Percentiles rank a stretch among this genome's conserved stretches.
Evolutionary conservation across 2,888 invertebrate species (phyloP).

Genomic region (Leptinotarsa haldemani): DNA sequence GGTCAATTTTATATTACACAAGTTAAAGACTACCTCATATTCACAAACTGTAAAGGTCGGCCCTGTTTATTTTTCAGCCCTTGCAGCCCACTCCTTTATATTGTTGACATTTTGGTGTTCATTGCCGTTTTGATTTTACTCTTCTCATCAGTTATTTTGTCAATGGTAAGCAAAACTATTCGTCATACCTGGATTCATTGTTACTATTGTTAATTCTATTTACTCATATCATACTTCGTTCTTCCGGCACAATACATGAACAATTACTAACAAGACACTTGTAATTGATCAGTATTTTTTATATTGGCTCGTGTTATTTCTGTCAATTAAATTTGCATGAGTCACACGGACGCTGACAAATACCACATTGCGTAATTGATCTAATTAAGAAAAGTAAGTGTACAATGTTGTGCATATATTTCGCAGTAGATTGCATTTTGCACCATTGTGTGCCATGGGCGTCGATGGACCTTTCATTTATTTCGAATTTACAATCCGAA

Average conservation of each 20-base stretch:
- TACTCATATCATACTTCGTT: constrained; percentile 10
- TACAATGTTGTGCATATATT: constrained; percentile 37
- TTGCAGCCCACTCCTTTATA: too few species aligned
- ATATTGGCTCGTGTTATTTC: constrained; percentile 25
- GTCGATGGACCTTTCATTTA: constrained; percentile 3
- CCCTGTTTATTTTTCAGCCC: too few species aligned
- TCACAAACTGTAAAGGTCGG: too few species aligned
- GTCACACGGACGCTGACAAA: constrained; percentile 39
- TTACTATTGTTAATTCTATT: background rate
- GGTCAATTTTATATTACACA: too few species aligned
- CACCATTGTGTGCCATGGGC: constrained; percentile 27
- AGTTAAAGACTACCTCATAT: too few species aligned
- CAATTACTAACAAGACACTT: constrained; percentile 23
- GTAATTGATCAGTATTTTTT: constrained; percentile 19
- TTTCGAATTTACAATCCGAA: too few species aligned
- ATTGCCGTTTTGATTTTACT: too few species aligned
- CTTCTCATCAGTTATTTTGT: too few species aligned
- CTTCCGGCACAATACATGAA: constrained; percentile 7
- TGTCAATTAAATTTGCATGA: constrained; percentile 38
- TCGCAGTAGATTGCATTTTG: constrained; percentile 29
- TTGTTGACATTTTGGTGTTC: too few species aligned
- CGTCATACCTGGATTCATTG: too few species aligned
- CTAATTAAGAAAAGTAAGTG: constrained; percentile 42
- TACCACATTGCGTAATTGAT: constrained; percentile 38
- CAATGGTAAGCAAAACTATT: too few species aligned